Conservation (phyloP, 2,888 invertebrate genomes). For the Penaeus monodon region DNA sequence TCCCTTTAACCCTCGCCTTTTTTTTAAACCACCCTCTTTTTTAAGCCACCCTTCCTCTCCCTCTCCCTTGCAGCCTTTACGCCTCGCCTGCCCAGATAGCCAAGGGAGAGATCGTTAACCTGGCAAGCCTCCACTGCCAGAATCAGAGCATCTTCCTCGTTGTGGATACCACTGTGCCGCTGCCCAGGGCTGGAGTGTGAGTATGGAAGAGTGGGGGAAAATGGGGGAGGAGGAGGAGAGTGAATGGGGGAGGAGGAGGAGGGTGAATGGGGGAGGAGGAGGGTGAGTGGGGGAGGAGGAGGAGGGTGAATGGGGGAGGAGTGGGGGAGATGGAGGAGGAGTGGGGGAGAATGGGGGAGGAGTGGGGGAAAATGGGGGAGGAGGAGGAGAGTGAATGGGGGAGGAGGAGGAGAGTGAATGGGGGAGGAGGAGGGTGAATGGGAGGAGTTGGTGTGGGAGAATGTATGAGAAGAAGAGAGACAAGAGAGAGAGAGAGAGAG, state of each 20-base stretch:
- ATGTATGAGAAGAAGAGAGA: not conserved
- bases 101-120: slow-evolving; percentile 74
- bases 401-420: not conserved
- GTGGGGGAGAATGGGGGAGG: slow-evolving; percentile 34
- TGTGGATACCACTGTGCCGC: slow-evolving; percentile 77
- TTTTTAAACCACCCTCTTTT: no score
- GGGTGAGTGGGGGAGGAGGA: not conserved
- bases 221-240: not conserved
- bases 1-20: no score
- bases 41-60: no score
- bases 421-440: not conserved
- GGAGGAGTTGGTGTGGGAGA: slow-evolving; percentile 2
- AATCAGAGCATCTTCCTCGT: slow-evolving; percentile 75
- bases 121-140: slow-evolving; percentile 74
- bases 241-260: slow-evolving; percentile 14
- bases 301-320: not conserved
- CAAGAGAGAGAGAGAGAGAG: not conserved
- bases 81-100: slow-evolving; percentile 74
- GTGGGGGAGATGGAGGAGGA: not conserved
- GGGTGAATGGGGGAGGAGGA: no score
- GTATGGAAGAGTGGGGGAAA: not conserved
- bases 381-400: not conserved
- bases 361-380: not conserved
- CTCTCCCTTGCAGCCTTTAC: slow-evolving; percentile 71
- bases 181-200: slow-evolving; percentile 67